Conservation (phyloP, 2,797 vertebrate species). For the Anas capensis region DNA sequence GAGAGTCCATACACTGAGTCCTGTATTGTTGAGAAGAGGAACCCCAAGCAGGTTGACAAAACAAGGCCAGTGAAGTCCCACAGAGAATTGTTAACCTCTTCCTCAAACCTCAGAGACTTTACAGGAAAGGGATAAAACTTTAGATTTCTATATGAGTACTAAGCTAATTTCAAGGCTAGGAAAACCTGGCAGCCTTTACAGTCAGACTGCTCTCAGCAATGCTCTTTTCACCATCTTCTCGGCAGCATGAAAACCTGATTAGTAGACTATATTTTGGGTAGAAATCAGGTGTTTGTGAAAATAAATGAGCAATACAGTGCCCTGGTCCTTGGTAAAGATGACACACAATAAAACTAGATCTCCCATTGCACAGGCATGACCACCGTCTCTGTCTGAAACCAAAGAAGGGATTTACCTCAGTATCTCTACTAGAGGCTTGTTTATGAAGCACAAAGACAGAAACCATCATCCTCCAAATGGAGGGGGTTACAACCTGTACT, state of each 20-base stretch:
- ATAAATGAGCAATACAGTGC: not conserved
- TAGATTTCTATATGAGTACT: not conserved
- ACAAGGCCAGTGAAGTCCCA: not conserved
- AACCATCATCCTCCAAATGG: not conserved
- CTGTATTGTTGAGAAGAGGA: not conserved
- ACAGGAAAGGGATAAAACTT: not conserved
- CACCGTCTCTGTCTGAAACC: not conserved
- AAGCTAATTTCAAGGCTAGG: not conserved
- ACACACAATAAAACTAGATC: not conserved
- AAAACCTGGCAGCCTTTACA: not conserved
- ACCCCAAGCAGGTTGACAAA: not conserved
- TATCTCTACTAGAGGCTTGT: fast-evolving
- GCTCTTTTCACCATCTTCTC: not conserved
- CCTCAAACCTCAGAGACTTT: not conserved
- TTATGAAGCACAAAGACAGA: not conserved
- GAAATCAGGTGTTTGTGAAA: slow-evolving; percentile 7
- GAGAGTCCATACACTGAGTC: not conserved
- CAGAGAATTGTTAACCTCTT: not conserved
- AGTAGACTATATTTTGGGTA: not conserved
- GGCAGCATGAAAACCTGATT: not conserved
- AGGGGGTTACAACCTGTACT: not conserved
- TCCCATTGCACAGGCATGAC: not conserved
- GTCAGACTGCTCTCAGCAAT: not conserved
- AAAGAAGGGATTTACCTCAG: not conserved
- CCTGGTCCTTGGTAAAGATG: not conserved